These are phyloP conservation scores for Gymnodraco acuticeps DNA, from an alignment of 2,797 vertebrate genomes.

Conservation along the genomic window DNA sequence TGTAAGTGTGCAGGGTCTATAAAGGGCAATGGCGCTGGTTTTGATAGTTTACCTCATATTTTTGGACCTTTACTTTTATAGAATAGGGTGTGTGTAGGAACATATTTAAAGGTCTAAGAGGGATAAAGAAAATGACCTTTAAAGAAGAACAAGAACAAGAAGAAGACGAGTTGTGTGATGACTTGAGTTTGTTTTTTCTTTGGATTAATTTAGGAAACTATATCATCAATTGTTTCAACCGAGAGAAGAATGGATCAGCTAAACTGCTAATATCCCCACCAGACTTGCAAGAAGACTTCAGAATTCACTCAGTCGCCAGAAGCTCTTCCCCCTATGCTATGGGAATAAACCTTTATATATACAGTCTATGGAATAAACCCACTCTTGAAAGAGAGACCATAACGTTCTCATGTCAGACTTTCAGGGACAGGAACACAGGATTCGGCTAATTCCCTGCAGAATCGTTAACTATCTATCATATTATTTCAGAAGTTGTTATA, in stretches of 20 bases:
- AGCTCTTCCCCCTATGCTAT: neutral
- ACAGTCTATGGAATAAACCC: neutral
- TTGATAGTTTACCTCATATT: neutral
- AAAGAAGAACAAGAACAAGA: neutral
- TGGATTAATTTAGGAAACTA: neutral
- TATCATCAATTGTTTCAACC: neutral
- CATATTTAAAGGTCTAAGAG: neutral
- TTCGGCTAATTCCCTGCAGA: neutral
- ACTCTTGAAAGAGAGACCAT: conserved; percentile 4
- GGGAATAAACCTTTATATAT: neutral
- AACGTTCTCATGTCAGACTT: neutral
- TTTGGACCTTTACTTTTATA: neutral
- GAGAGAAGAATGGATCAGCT: neutral
- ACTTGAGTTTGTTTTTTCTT: neutral
- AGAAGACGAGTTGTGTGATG: neutral
- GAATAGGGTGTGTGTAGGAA: neutral
- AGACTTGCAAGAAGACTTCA: neutral
- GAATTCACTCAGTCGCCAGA: neutral
- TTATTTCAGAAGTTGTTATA: neutral
- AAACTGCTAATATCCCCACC: neutral
- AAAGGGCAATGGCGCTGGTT: neutral
- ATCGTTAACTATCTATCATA: neutral
- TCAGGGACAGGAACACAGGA: neutral
- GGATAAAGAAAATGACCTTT: neutral
- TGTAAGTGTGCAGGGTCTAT: neutral